Evolutionary conservation across 2,113 vertebrate genomes (phyloP).

Genomic region (Pseudorectes ferrugineus): DNA sequence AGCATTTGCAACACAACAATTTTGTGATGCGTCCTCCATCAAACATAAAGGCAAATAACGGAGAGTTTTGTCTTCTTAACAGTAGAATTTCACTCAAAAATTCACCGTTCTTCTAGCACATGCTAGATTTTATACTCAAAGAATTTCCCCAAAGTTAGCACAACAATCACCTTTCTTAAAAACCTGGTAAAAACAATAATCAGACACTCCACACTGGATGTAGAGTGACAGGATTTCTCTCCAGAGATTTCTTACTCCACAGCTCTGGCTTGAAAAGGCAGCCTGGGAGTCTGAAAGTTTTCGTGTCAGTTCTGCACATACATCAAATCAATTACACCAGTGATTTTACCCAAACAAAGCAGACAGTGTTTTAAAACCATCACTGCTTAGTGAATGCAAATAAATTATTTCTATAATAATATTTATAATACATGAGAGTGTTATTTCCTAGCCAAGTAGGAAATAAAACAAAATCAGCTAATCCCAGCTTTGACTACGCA

Average conservation of each 20-base stretch:
- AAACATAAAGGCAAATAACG: neutral
- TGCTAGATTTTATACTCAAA: neutral
- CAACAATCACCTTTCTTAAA: neutral
- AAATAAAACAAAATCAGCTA: neutral
- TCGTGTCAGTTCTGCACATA: neutral
- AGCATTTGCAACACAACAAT: neutral
- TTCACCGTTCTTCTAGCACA: neutral
- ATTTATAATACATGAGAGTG: neutral
- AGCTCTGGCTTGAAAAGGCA: neutral
- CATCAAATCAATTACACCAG: neutral
- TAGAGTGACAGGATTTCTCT: neutral
- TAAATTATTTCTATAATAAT: neutral
- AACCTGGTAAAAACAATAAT: neutral
- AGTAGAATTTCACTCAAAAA: neutral
- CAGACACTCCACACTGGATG: rapidly evolving
- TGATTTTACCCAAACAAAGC: slow-evolving; percentile 18
- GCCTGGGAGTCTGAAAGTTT: neutral
- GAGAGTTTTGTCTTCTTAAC: neutral
- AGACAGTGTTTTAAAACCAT: slow-evolving; percentile 3
- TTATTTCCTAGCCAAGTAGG: neutral
- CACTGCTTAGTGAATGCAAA: neutral
- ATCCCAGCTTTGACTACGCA: neutral
- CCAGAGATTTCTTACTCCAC: neutral
- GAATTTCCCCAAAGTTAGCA: neutral
- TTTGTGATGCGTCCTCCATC: neutral